phyloP scores from a whole-genome alignment of 2,888 invertebrate genomes.

The Lepidocyrtoides sp. region DNA sequence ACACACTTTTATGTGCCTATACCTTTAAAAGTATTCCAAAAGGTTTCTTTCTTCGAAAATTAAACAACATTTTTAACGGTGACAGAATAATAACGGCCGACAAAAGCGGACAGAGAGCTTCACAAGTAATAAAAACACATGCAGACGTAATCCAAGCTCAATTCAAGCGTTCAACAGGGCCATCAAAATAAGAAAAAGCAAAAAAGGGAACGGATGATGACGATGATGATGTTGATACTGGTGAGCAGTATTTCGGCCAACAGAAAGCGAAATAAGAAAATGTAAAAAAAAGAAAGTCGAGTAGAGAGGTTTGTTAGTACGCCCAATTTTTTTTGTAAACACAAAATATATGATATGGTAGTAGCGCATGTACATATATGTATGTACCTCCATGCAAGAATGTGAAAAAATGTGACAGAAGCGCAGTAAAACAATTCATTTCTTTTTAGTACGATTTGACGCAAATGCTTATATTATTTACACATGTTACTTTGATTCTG shows the following conservation, averaged over 20 bases:
- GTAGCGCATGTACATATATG: background rate
- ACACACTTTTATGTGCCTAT: background rate
- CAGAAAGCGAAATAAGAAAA: background rate
- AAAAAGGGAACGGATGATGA: too few species aligned
- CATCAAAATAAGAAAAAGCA: constrained; percentile 45
- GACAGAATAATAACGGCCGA: constrained; percentile 48
- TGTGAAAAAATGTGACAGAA: constrained; percentile 19
- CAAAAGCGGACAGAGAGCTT: constrained; percentile 30
- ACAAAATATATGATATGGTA: too few species aligned
- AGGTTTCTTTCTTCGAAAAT: constrained; percentile 22
- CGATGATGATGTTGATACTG: too few species aligned
- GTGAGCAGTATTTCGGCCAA: background rate
- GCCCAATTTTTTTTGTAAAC: background rate
- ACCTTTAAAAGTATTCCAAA: background rate
- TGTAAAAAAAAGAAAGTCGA: background rate
- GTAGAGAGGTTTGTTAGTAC: background rate
- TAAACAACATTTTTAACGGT: constrained; percentile 40
- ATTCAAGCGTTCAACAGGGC: constrained; percentile 40
- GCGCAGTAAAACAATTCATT: constrained; percentile 42
- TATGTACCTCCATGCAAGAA: background rate
- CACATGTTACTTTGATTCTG: constrained; percentile 73
- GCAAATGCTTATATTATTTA: constrained; percentile 59
- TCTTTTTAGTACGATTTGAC: constrained; percentile 42
- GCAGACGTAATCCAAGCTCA: constrained; percentile 34
- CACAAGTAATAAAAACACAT: constrained; percentile 49